These are phyloP conservation scores for Regulus satrapa DNA, from an alignment of 2,113 vertebrate species.

Conservation along the genomic window DNA sequence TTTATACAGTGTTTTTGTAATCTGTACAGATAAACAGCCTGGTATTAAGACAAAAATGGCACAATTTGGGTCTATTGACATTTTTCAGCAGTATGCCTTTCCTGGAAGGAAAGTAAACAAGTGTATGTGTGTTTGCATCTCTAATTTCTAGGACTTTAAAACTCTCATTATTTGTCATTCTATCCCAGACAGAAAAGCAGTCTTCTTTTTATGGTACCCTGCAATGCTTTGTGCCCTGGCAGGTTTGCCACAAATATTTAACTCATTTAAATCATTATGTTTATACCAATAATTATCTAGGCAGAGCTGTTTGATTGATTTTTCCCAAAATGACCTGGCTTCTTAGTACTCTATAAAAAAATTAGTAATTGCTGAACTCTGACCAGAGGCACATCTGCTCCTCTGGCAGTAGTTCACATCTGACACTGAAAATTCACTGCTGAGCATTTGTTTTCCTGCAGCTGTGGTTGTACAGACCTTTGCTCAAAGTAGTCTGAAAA, in stretches of 20 bases:
- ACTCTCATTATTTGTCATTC: background rate
- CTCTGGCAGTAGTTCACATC: background rate
- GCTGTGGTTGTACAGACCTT: background rate
- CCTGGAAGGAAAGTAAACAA: background rate
- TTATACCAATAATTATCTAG: background rate
- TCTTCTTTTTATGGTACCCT: background rate
- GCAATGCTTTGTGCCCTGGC: background rate
- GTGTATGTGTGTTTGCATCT: rapidly evolving
- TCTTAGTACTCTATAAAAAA: background rate
- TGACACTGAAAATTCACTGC: background rate
- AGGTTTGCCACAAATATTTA: background rate
- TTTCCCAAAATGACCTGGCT: background rate
- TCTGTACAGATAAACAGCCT: background rate
- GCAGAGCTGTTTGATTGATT: background rate
- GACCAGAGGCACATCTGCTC: background rate
- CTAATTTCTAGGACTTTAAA: background rate
- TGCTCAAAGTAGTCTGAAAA: background rate
- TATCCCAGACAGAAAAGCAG: background rate
- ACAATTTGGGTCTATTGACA: background rate
- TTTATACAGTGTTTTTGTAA: background rate
- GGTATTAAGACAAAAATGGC: rapidly evolving
- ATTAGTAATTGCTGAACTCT: background rate
- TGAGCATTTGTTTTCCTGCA: background rate
- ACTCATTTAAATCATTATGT: background rate
- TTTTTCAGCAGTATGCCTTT: background rate